Evolutionary conservation across 2,888 invertebrate species (phyloP).

Genomic region (Lochmaea crataegi): DNA sequence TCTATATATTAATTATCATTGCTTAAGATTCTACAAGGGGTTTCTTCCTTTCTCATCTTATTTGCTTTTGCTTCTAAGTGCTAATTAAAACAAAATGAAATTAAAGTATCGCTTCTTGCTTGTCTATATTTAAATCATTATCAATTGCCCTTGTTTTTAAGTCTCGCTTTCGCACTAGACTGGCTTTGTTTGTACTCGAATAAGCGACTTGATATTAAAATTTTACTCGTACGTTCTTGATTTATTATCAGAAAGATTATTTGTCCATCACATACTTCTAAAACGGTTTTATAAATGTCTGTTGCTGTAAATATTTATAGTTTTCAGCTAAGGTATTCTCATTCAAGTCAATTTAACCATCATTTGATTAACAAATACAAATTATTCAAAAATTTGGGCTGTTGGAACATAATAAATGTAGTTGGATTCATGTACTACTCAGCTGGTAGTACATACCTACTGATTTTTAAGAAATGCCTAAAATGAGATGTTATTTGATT

Average conservation of each 20-base stretch:
- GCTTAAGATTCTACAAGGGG: no score
- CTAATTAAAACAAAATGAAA: no score
- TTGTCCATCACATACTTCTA: background rate
- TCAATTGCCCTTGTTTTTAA: no score
- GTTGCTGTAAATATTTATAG: background rate
- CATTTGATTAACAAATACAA: background rate
- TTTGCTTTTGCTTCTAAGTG: no score
- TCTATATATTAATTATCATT: no score
- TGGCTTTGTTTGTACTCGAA: no score
- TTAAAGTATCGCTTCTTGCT: no score
- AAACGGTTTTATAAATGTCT: background rate
- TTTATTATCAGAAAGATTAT: background rate
- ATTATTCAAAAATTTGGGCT: background rate
- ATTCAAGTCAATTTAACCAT: background rate
- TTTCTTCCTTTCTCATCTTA: no score
- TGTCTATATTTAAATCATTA: no score
- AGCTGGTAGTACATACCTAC: constrained; percentile 8
- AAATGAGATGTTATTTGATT: background rate
- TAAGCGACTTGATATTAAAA: background rate
- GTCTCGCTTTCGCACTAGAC: no score
- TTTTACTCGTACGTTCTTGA: background rate
- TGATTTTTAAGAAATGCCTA: background rate
- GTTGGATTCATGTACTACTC: background rate
- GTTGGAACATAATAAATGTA: background rate
- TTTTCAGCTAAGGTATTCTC: background rate